These are phyloP conservation scores for Aegithalos caudatus DNA, from an alignment of 2,113 vertebrate species.

Conservation along the genomic window DNA sequence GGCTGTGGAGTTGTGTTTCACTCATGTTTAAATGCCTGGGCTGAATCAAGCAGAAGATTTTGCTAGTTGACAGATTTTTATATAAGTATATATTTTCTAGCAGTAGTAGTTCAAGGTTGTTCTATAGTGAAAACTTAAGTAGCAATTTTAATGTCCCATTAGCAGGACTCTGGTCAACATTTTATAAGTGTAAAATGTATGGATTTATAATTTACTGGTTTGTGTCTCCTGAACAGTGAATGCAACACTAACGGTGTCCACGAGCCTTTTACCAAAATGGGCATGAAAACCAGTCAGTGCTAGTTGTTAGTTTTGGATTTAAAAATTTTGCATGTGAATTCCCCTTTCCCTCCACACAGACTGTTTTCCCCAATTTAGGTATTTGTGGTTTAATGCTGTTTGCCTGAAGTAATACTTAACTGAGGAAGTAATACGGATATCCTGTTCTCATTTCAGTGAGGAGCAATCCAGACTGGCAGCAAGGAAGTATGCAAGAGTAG, in stretches of 20 bases:
- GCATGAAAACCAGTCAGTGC: not conserved
- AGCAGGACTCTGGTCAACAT: not conserved
- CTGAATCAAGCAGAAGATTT: not conserved
- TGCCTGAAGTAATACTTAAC: not conserved
- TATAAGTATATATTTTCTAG: not conserved
- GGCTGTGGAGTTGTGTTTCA: not conserved
- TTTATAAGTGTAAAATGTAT: not conserved
- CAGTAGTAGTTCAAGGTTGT: not conserved
- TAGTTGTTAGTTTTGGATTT: not conserved
- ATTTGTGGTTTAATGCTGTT: not conserved
- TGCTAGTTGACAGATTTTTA: not conserved
- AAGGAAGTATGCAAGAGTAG: constrained; percentile 95
- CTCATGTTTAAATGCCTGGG: not conserved
- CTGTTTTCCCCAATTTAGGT: not conserved
- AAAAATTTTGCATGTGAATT: not conserved
- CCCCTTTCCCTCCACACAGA: not conserved
- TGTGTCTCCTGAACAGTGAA: not conserved
- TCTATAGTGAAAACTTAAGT: not conserved
- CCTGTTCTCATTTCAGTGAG: constrained; percentile 77
- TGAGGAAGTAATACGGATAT: not conserved
- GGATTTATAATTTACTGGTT: not conserved
- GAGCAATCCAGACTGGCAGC: constrained; percentile 95
- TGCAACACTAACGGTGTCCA: not conserved
- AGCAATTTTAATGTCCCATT: not conserved
- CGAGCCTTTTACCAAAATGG: not conserved